Evolutionary conservation across 1,140 invertebrate genomes (phyloP).

Genomic region (Rhyzopertha dominica): DNA sequence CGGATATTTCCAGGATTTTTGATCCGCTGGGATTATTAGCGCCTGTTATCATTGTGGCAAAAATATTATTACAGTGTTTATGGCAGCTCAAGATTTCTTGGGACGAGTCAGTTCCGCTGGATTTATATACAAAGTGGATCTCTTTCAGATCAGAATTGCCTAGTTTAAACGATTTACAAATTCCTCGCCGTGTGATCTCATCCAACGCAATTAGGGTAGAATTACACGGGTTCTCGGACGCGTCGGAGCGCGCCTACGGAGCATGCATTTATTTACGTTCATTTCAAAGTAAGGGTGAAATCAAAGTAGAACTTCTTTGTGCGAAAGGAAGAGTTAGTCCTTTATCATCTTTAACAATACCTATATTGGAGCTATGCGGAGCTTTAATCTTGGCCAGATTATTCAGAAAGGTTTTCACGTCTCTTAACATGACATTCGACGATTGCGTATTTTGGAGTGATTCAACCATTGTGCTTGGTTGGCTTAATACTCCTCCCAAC

Average conservation of each 20-base stretch:
- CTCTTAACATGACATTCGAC: constrained; percentile 26
- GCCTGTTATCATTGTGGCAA: constrained; percentile 39
- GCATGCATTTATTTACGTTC: constrained; percentile 19
- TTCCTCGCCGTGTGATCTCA: constrained; percentile 5
- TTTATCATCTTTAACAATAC: constrained; percentile 28
- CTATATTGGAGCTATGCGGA: constrained; percentile 21
- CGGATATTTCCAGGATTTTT: constrained; percentile 35
- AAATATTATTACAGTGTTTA: constrained; percentile 45
- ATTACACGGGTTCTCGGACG: constrained; percentile 16
- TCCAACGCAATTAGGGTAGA: constrained; percentile 5
- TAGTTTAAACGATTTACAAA: neutral
- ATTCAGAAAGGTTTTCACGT: neutral
- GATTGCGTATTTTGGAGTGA: neutral
- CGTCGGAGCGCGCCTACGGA: constrained; percentile 15
- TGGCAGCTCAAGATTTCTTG: constrained; percentile 40
- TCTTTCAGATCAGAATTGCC: constrained; percentile 1
- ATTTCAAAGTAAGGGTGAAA: neutral
- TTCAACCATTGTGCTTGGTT: constrained; percentile 20
- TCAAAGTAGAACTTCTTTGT: constrained; percentile 15
- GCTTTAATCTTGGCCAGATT: constrained; percentile 16
- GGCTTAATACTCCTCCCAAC: constrained; percentile 19
- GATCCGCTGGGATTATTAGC: constrained; percentile 46
- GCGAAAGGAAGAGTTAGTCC: constrained; percentile 32
- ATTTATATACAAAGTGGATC: constrained; percentile 23
- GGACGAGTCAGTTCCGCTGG: constrained; percentile 38